Evolutionary conservation across 2,888 invertebrate species (phyloP).

Genomic region (Thyatira batis): DNA sequence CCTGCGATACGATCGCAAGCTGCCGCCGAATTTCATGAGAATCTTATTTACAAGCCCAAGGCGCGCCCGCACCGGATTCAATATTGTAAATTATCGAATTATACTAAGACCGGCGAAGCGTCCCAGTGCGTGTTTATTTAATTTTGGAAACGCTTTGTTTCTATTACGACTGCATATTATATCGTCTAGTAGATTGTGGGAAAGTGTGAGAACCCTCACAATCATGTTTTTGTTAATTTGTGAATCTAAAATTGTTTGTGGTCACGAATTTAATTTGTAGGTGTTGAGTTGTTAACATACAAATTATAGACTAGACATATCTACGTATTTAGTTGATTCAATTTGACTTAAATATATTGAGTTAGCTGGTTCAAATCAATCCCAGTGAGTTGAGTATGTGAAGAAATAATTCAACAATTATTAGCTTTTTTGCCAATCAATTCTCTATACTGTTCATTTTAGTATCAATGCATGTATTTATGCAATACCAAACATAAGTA

Average conservation of each 20-base stretch:
- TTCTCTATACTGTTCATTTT: too few species aligned
- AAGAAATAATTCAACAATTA: too few species aligned
- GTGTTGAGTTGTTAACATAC: conserved; percentile 55
- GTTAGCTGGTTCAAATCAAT: too few species aligned
- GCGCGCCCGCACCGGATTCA: conserved; percentile 48
- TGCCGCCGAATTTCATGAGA: conserved; percentile 75
- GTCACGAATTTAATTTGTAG: conserved; percentile 63
- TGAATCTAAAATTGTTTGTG: conserved; percentile 49
- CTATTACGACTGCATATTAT: conserved; percentile 57
- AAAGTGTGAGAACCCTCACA: conserved; percentile 58
- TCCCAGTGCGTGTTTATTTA: conserved; percentile 75
- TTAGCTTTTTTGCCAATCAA: too few species aligned
- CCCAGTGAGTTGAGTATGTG: too few species aligned
- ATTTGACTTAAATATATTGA: too few species aligned
- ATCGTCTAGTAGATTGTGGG: conserved; percentile 54
- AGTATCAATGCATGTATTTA: too few species aligned
- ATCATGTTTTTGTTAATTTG: conserved; percentile 53
- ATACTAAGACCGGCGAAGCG: conserved; percentile 59
- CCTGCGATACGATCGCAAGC: conserved; percentile 64
- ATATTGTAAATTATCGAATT: conserved; percentile 76
- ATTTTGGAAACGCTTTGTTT: conserved; percentile 71
- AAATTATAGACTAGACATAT: conserved; percentile 31
- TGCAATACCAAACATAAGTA: too few species aligned
- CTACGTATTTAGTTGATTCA: conserved; percentile 18
- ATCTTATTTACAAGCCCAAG: conserved; percentile 68